A percentile compares a stretch with the other conserved stretches of the same genome.
Evolutionary conservation across 2,888 invertebrate species (phyloP).

Genomic region (Macrosiphum euphorbiae): DNA sequence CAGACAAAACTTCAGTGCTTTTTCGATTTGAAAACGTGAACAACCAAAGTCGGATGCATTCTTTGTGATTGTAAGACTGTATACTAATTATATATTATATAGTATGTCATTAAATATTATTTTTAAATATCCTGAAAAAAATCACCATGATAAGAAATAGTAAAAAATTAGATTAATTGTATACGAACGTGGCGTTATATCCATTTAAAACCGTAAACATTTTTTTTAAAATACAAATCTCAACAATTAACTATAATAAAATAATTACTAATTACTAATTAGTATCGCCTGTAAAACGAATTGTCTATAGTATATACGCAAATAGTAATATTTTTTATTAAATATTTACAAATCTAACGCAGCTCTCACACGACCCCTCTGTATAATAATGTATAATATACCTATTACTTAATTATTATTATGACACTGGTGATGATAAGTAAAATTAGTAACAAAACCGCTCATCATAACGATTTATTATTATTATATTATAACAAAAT

Average conservation of each 20-base stretch:
- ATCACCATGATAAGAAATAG: neutral
- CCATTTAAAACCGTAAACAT: neutral
- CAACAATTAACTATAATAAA: neutral
- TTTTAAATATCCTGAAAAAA: neutral
- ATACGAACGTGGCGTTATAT: neutral
- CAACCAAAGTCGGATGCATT: neutral
- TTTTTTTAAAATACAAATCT: neutral
- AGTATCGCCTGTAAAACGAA: neutral
- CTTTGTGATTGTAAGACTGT: neutral
- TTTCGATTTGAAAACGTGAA: neutral
- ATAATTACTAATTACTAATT: neutral
- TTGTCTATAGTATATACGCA: neutral
- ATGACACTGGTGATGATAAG: neutral
- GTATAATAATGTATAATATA: neutral
- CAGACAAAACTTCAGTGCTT: neutral
- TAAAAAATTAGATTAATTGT: neutral
- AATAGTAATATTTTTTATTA: neutral
- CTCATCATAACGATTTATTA: neutral
- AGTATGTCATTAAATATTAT: neutral
- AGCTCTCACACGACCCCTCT: neutral
- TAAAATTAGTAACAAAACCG: neutral
- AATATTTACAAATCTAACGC: neutral
- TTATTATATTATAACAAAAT: neutral
- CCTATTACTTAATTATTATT: neutral
- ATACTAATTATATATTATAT: neutral